Percentiles rank a stretch among this genome's conserved stretches.
These are phyloP conservation scores for Liasis olivaceus DNA, from an alignment of 2,797 vertebrate species.

Conservation along the genomic window DNA sequence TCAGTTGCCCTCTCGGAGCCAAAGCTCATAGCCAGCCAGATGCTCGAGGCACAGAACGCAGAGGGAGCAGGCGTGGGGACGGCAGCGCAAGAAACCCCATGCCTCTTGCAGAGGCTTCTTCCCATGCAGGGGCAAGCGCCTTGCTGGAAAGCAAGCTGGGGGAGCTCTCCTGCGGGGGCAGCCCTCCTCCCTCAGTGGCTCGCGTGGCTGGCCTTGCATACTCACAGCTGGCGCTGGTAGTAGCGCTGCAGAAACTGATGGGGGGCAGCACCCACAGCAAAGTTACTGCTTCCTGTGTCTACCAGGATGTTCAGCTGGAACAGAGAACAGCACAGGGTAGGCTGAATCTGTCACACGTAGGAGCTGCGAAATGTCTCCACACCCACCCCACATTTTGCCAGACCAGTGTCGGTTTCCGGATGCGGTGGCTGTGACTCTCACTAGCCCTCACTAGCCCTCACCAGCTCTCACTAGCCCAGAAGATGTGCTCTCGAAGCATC, in stretches of 20 bases:
- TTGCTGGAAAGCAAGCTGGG: background rate
- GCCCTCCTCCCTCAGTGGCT: background rate
- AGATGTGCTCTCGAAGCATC: background rate
- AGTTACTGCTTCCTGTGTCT: constrained; percentile 99
- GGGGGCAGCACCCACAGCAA: constrained; percentile 93
- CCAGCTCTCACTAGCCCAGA: background rate
- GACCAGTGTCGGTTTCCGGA: too few relatives aligned
- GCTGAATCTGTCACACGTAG: fast-evolving
- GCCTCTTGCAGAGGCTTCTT: background rate
- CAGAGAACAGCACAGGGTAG: constrained; percentile 25
- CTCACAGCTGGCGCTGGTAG: constrained; percentile 96
- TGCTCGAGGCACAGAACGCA: too few relatives aligned
- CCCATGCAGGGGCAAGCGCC: background rate
- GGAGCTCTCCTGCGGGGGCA: background rate
- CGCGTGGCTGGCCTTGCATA: constrained; percentile 33
- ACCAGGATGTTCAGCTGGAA: constrained; percentile 94
- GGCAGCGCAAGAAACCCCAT: background rate
- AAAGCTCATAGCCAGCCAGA: background rate
- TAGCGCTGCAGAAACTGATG: constrained; percentile 94
- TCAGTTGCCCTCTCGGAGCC: background rate
- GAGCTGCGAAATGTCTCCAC: too few relatives aligned
- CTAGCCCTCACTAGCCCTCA: background rate
- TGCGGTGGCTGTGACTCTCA: background rate
- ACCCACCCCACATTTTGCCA: too few relatives aligned
- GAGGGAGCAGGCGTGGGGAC: fast-evolving